A percentile compares a stretch with the other conserved stretches of the same genome.
These are phyloP conservation scores for Urophycis tenuis DNA, from an alignment of 2,797 vertebrate species.

Conservation along the genomic window DNA sequence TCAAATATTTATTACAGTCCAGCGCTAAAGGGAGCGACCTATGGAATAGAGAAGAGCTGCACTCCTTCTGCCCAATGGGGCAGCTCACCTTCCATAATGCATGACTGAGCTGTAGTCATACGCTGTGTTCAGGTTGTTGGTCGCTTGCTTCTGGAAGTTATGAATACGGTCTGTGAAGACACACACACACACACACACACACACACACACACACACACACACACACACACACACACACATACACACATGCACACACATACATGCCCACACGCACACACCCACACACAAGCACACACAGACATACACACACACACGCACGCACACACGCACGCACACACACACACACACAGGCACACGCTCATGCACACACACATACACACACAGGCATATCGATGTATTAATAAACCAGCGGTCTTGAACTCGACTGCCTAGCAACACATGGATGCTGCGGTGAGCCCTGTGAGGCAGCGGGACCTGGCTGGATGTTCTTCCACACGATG, in stretches of 20 bases:
- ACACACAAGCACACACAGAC: background rate
- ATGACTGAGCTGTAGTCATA: slow-evolving; percentile 85
- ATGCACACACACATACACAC: background rate
- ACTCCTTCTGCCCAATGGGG: slow-evolving; percentile 15
- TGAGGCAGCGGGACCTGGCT: slow-evolving; percentile 52
- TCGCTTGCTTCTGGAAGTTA: slow-evolving; percentile 78
- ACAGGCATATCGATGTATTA: background rate
- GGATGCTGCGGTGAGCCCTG: background rate
- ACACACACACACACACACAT: background rate
- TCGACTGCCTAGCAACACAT: background rate
- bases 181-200: background rate
- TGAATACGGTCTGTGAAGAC: slow-evolving; percentile 58
- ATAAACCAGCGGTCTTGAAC: background rate
- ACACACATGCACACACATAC: background rate
- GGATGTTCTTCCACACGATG: slow-evolving; percentile 81
- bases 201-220: background rate
- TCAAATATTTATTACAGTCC: background rate
- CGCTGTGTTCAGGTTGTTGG: slow-evolving; percentile 77
- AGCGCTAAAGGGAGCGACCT: background rate
- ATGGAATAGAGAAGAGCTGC: background rate
- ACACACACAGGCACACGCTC: background rate
- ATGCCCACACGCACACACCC: background rate
- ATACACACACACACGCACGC: background rate
- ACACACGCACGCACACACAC: background rate
- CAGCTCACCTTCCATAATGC: slow-evolving; percentile 81